Conservation (phyloP, 2,113 vertebrate genomes). For the Heloderma charlesbogerti region DNA sequence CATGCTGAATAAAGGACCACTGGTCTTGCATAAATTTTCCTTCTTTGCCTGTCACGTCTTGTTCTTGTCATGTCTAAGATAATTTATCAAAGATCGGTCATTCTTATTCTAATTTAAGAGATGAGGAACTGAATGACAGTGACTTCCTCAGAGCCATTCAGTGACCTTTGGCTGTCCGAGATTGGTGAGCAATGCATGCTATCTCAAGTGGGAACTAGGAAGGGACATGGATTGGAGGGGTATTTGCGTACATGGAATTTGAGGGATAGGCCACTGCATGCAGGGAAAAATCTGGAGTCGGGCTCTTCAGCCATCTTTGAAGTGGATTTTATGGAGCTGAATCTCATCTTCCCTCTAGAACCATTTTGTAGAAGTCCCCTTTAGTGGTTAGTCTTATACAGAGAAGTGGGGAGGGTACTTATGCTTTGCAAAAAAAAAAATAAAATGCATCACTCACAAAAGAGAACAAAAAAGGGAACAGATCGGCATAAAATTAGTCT, state of each 20-base stretch:
- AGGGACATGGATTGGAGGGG: not conserved
- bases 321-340: not conserved
- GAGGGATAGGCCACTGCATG: not conserved
- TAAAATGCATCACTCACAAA: too few species aligned
- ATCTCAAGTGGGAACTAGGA: not conserved
- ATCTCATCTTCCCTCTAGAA: not conserved
- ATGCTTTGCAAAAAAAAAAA: not conserved
- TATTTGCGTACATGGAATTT: not conserved
- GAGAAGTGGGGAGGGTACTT: not conserved
- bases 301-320: not conserved
- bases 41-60: too few species aligned
- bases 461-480: not conserved
- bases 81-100: not conserved
- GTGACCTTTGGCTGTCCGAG: not conserved
- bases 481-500: too few species aligned
- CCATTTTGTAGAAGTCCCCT: not conserved
- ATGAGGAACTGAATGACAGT: not conserved
- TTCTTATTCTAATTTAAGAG: not conserved
- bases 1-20: not conserved
- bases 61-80: not conserved
- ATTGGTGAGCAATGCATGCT: not conserved
- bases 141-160: not conserved
- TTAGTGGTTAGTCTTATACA: not conserved
- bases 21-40: not conserved
- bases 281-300: not conserved